phyloP scores from a whole-genome alignment of 2,113 vertebrate species.

The Scatophagus argus region DNA sequence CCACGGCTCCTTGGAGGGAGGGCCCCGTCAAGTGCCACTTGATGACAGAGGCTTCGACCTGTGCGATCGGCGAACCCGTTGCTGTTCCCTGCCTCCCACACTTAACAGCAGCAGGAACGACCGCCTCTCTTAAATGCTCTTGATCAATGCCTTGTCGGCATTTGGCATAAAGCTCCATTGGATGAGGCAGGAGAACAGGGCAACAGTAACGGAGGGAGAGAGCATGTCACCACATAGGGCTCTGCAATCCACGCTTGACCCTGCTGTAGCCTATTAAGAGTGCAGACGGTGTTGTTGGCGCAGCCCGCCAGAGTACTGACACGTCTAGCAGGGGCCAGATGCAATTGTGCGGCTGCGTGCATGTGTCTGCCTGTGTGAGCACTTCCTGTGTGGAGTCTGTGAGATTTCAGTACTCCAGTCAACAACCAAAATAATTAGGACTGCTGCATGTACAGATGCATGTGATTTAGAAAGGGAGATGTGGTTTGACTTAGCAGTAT shows the following conservation, averaged over 20 bases:
- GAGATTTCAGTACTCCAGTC: slow-evolving; percentile 20
- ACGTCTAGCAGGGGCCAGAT: slow-evolving; percentile 10
- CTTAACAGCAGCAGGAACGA: slow-evolving; percentile 32
- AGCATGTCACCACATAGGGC: slow-evolving; percentile 18
- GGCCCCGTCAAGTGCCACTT: slow-evolving; percentile 52
- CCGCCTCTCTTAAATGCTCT: slow-evolving; percentile 52
- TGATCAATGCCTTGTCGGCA: slow-evolving; percentile 60
- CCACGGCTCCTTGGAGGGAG: slow-evolving; percentile 12
- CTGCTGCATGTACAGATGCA: not conserved
- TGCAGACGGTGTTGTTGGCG: slow-evolving; percentile 38
- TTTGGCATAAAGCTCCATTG: slow-evolving; percentile 45
- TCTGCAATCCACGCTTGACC: slow-evolving; percentile 48
- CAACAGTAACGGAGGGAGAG: slow-evolving; percentile 31
- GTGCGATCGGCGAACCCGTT: slow-evolving; percentile 43
- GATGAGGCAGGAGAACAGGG: slow-evolving; percentile 44
- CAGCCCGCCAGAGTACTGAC: slow-evolving; percentile 26
- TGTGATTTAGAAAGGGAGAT: not conserved
- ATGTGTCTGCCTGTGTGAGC: slow-evolving; percentile 33
- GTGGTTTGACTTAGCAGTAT: not conserved
- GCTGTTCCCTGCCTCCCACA: slow-evolving; percentile 52
- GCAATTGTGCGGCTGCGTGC: slow-evolving; percentile 32
- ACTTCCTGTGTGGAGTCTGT: slow-evolving; percentile 3
- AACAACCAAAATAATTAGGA: not conserved
- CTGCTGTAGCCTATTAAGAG: slow-evolving; percentile 31
- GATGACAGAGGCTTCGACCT: slow-evolving; percentile 65